Conservation (phyloP, 1,140 invertebrate genomes). For the Heliothis virescens region DNA sequence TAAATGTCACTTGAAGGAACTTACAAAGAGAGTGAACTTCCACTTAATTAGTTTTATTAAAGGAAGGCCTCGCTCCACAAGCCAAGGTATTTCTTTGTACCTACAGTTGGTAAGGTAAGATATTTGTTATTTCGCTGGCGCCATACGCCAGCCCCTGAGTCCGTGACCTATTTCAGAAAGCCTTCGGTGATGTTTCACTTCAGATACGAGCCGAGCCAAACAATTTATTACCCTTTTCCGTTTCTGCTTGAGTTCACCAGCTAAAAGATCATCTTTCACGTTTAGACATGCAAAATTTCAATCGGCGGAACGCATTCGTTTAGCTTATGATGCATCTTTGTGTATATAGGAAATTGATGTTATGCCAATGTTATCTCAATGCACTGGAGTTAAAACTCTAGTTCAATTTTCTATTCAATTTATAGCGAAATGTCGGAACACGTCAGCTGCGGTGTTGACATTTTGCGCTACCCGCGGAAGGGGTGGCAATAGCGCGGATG, state of each 20-base stretch:
- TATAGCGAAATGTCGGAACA: constrained; percentile 21
- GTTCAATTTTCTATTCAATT: constrained; percentile 32
- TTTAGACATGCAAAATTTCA: constrained; percentile 16
- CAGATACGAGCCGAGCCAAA: constrained; percentile 52
- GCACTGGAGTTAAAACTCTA: neutral
- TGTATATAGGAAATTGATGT: neutral
- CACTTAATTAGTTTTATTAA: constrained; percentile 34
- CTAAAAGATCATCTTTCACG: constrained; percentile 28
- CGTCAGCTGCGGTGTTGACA: constrained; percentile 25
- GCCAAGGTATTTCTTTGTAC: constrained; percentile 10
- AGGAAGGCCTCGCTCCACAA: constrained; percentile 36
- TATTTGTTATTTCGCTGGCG: constrained; percentile 44
- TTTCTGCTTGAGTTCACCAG: constrained; percentile 17
- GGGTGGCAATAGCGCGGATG: constrained; percentile 2
- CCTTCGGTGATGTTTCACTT: constrained; percentile 61
- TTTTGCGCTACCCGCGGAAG: constrained; percentile 28
- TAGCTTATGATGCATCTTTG: neutral
- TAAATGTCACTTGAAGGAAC: neutral
- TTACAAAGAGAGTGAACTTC: neutral
- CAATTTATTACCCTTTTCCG: constrained; percentile 45
- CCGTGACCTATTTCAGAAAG: constrained; percentile 63
- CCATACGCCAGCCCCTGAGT: constrained; percentile 41
- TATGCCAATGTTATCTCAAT: neutral
- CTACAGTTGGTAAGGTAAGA: constrained; percentile 29
- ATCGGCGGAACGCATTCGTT: neutral